Evolutionary conservation across 2,113 vertebrate species (phyloP), one percentile per base, ranked within the genome.

Genomic region (Corydoras sp.): DNA sequence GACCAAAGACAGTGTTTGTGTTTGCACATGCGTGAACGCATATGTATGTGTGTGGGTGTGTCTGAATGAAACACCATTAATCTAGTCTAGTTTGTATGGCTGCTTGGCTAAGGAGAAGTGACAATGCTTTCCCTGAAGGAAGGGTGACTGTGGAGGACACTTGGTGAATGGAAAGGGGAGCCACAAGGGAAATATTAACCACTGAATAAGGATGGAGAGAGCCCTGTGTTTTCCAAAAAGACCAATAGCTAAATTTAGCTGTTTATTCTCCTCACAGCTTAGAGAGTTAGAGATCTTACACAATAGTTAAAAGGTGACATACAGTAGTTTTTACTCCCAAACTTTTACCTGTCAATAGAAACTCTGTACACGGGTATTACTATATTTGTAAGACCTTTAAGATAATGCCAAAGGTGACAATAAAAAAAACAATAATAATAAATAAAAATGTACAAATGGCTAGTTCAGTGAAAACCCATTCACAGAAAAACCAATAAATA

Each of bases 131-230:
- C 87, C 83, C 85, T 56, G 68, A 82, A 35, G 86, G 82, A 85
- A 88, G 85, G 87, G 84, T 87, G 82, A 86, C 82, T 80, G 77
- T 77, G 79, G 84, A 89, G 86, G 87, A 83, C 85, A 81, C 65
- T 78, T 68, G 50, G 67, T 72, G 69, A 73, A 43, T 63, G 24
- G 12, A 18, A 49, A 12, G 50, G 15, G 35, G 58, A 64, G 24
- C 43, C 15, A 24, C 35, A 24, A 65, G 60, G 29, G 51, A 43
- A 29, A 48, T 49, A 49, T 72, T 65, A 61, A 58, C 70, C 64
- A 71, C 61, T 61, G 35, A 73, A 69, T 64, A 49, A 76, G 69
- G 30, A 73, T 71, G 59, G 51, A 66, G 74, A 74, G 59, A 74
- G 63, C 48, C 9, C 18, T 49, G 63, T 69, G 10, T 64, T 68